Evolutionary conservation across 1,140 invertebrate species (phyloP).

Genomic region (Metaphire vulgaris): DNA sequence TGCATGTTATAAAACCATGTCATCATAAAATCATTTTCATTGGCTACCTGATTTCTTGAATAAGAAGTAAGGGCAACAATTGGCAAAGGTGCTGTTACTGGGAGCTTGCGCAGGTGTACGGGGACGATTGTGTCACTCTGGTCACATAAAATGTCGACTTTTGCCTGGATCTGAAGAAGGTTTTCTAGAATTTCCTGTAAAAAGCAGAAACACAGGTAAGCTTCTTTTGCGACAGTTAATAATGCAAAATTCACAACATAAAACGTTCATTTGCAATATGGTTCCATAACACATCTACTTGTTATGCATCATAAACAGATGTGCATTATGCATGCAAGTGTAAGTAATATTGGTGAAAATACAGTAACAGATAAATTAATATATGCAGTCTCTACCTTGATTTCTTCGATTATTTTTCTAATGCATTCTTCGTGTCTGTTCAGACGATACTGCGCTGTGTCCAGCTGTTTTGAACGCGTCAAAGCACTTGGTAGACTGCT

Average conservation of each 20-base stretch:
- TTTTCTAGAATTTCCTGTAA: background rate
- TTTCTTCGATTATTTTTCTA: background rate
- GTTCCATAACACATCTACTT: too few species aligned
- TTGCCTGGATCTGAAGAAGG: background rate
- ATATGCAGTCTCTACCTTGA: too few species aligned
- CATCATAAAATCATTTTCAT: too few species aligned
- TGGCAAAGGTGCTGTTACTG: background rate
- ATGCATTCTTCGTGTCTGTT: background rate
- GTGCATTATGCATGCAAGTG: too few species aligned
- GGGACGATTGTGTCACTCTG: background rate
- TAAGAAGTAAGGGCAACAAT: background rate
- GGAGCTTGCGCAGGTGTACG: background rate
- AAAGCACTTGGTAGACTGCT: background rate
- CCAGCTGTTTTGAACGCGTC: background rate
- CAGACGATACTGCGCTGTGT: background rate
- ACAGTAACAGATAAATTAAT: too few species aligned
- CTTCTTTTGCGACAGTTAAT: too few species aligned
- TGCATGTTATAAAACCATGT: too few species aligned
- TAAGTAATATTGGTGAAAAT: too few species aligned
- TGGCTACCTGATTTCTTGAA: background rate
- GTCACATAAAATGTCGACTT: background rate
- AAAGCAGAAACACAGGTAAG: too few species aligned
- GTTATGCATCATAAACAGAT: too few species aligned
- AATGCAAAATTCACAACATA: too few species aligned
- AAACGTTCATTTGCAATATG: too few species aligned